Percentiles rank a stretch among this genome's conserved stretches.
Conservation (phyloP, 2,113 vertebrate species). For the Centrocercus urophasianus region DNA sequence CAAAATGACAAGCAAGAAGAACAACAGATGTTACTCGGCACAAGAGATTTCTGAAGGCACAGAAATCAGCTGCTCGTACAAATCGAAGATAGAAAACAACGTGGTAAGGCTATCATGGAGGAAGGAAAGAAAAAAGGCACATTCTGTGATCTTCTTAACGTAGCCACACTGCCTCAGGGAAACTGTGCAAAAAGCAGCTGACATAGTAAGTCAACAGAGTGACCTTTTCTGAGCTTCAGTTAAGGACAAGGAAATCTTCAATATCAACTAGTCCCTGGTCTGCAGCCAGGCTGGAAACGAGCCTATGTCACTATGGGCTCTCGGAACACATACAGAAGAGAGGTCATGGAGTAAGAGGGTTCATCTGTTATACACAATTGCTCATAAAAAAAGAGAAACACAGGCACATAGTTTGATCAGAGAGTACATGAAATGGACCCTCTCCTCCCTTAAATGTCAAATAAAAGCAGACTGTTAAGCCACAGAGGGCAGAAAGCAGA, state of each 20-base stretch:
- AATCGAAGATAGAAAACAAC: neutral
- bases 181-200: conserved; percentile 12
- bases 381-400: neutral
- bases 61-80: neutral
- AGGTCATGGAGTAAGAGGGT: neutral
- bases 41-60: neutral
- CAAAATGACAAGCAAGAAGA: neutral
- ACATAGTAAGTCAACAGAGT: neutral
- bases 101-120: neutral
- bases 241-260: conserved; percentile 7
- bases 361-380: neutral
- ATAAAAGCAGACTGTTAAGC: neutral
- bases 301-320: neutral
- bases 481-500: neutral
- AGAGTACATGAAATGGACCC: neutral
- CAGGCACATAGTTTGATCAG: neutral
- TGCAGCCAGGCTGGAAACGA: neutral
- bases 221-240: conserved; percentile 25
- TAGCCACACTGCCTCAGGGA: neutral
- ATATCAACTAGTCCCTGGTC: conserved; percentile 39
- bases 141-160: neutral
- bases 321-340: neutral
- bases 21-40: neutral
- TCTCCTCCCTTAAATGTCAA: neutral
- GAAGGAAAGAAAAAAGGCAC: neutral